These are phyloP conservation scores for Ophioninae sp. DNA, from an alignment of 2,888 invertebrate species.

Conservation along the genomic window DNA sequence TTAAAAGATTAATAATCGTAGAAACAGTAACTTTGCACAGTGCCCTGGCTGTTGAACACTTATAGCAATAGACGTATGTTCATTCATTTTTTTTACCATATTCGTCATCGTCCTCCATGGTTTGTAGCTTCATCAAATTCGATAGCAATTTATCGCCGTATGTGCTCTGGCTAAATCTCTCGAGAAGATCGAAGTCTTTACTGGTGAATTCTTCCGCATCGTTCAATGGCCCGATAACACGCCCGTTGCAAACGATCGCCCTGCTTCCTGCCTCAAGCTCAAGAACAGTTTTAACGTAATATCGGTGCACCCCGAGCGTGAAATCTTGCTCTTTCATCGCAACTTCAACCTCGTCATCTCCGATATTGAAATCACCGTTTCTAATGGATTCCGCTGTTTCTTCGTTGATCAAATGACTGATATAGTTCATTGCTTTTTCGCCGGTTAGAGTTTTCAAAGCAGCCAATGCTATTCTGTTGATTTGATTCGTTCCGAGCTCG, in stretches of 20 bases:
- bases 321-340: slow-evolving; percentile 68
- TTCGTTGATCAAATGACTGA: slow-evolving; percentile 83
- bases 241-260: slow-evolving; percentile 93
- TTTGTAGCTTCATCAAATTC: slow-evolving; percentile 83
- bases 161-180: slow-evolving; percentile 87
- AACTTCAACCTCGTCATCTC: slow-evolving; percentile 76
- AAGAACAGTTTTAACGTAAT: slow-evolving; percentile 88
- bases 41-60: no score
- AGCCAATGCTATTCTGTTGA: slow-evolving; percentile 86
- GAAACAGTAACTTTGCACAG: no score
- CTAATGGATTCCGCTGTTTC: slow-evolving; percentile 79
- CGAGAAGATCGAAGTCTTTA: slow-evolving; percentile 95
- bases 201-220: slow-evolving; percentile 88
- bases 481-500: slow-evolving; percentile 81
- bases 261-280: slow-evolving; percentile 86
- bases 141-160: slow-evolving; percentile 89
- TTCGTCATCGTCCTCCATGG: slow-evolving; percentile 80
- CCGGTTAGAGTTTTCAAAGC: slow-evolving; percentile 85
- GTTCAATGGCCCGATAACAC: slow-evolving; percentile 92
- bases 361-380: slow-evolving; percentile 83
- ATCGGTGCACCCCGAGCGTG: slow-evolving; percentile 81
- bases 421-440: slow-evolving; percentile 84
- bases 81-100: slow-evolving; percentile 74
- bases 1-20: neutral
- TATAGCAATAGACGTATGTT: no score